Evolutionary conservation across 2,797 vertebrate genomes (phyloP), one percentile per base, ranked within the genome.

Genomic region (Clarias fuscus): DNA sequence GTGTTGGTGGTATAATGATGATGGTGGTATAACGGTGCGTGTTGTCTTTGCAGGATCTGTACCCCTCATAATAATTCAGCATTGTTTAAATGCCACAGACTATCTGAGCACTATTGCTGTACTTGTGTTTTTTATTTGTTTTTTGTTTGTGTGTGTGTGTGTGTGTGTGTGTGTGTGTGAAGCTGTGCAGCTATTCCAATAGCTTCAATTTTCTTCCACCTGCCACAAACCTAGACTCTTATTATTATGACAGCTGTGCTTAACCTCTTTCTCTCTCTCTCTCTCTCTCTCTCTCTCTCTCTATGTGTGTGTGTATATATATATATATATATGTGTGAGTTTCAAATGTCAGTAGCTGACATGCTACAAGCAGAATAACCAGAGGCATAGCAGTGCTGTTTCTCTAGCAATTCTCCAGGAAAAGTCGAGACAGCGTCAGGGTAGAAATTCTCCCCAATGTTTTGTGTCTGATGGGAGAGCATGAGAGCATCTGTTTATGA

Each of bases 351-450:
- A 68, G 37, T 48, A 72, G 85, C 77, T 86, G 85, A 86, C 85
- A 73, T 73, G 85, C 68, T 72, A 86, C 85, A 86, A 81, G 77
- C 77, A 86, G 85, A 72, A 86, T 71, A 86, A 86, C 85, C 68
- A 81, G 67, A 86, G 84, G 77, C 77, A 72, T 56, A 81, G 58
- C 58, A 48, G 56, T 59, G 67, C 68, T 73, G 68, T 86, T 86
- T 86, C 67, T 86, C 85, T 62, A 86, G 85, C 85, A 86, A 86
- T 71, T 70, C 85, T 53, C 61, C 85, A 56, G 78, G 67, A 86
- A 86, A 80, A 40, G 68, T 71, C 62, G 43, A 86, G 77, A 86
- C 62, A 83, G 71, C 11, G 72, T 77, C 73, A 83, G 85, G 72
- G 37, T 83, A 20, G 22, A 81, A 53, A 83, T 77, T 37, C 65